phyloP scores from a whole-genome alignment of 2,888 invertebrate species.

The Agelastica alni region DNA sequence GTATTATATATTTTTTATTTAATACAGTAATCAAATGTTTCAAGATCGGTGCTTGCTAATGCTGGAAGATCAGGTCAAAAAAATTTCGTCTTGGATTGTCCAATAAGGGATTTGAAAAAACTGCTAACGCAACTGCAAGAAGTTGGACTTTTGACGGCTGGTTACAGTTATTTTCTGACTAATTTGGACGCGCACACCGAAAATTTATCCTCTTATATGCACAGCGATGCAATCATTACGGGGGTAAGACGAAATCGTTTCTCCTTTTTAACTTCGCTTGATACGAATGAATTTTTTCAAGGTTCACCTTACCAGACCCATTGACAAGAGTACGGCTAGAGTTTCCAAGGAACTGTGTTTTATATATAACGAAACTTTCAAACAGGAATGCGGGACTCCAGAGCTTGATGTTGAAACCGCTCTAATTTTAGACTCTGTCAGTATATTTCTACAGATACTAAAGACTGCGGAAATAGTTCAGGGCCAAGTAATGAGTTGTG shows the following conservation, averaged over 20 bases:
- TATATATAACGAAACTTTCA: slow-evolving; percentile 34
- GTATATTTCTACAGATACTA: slow-evolving; percentile 76
- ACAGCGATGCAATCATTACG: slow-evolving; percentile 65
- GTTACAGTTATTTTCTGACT: slow-evolving; percentile 63
- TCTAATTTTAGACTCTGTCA: slow-evolving; percentile 84
- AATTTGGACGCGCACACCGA: slow-evolving; percentile 62
- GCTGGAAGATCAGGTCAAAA: slow-evolving; percentile 56
- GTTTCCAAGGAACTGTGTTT: slow-evolving; percentile 53
- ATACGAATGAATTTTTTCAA: too few species aligned
- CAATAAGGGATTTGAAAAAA: slow-evolving; percentile 55
- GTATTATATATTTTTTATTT: too few species aligned
- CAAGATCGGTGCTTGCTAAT: slow-evolving; percentile 56
- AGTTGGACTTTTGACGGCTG: slow-evolving; percentile 63
- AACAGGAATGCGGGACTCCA: slow-evolving; percentile 19
- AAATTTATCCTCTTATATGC: slow-evolving; percentile 61
- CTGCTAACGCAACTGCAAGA: slow-evolving; percentile 63
- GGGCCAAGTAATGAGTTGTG: slow-evolving; percentile 58
- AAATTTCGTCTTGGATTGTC: slow-evolving; percentile 61
- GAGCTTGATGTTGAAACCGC: slow-evolving; percentile 67
- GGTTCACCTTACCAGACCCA: slow-evolving; percentile 49
- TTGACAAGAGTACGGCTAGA: slow-evolving; percentile 54
- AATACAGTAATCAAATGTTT: too few species aligned
- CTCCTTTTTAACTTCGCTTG: too few species aligned
- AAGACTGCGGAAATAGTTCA: slow-evolving; percentile 60
- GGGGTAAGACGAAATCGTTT: slow-evolving; percentile 56